Evolutionary conservation across 2,888 invertebrate species (phyloP).

Genomic region (Cacoxenus indagator): DNA sequence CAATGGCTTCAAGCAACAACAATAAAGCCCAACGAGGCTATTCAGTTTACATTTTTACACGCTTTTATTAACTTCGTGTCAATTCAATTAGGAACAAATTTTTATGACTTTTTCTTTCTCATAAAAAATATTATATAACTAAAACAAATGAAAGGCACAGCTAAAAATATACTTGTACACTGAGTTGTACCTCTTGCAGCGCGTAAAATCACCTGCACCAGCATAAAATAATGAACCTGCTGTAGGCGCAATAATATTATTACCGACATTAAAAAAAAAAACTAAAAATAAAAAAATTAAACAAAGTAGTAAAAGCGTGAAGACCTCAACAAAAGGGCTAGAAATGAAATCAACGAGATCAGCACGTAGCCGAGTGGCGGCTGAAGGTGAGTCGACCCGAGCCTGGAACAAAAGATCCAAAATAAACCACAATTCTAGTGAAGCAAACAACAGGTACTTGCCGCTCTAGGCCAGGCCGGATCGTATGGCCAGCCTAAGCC

Average conservation of each 20-base stretch:
- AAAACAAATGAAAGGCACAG: not conserved
- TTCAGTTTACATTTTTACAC: not conserved
- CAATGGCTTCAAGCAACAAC: too few relatives aligned
- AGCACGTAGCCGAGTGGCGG: conserved; percentile 51
- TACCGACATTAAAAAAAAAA: conserved; percentile 57
- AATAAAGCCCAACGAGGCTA: too few relatives aligned
- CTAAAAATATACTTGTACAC: not conserved
- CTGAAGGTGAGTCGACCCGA: conserved; percentile 15
- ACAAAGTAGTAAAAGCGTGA: conserved; percentile 41
- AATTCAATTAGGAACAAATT: conserved; percentile 7
- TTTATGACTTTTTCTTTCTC: conserved; percentile 1
- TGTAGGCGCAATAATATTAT: conserved; percentile 57
- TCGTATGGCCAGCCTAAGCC: not conserved
- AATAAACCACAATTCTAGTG: not conserved
- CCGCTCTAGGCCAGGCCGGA: conserved; percentile 6
- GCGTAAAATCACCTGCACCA: conserved; percentile 69
- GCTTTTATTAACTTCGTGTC: not conserved
- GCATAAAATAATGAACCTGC: conserved; percentile 69
- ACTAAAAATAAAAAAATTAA: too few relatives aligned
- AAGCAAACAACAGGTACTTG: conserved; percentile 52
- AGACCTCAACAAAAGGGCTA: conserved; percentile 41
- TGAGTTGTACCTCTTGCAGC: not conserved
- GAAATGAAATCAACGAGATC: conserved; percentile 54
- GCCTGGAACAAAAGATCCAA: not conserved
- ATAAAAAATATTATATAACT: not conserved